Evolutionary conservation across 2,888 invertebrate species (phyloP).

Genomic region (Nemurella pictetii): DNA sequence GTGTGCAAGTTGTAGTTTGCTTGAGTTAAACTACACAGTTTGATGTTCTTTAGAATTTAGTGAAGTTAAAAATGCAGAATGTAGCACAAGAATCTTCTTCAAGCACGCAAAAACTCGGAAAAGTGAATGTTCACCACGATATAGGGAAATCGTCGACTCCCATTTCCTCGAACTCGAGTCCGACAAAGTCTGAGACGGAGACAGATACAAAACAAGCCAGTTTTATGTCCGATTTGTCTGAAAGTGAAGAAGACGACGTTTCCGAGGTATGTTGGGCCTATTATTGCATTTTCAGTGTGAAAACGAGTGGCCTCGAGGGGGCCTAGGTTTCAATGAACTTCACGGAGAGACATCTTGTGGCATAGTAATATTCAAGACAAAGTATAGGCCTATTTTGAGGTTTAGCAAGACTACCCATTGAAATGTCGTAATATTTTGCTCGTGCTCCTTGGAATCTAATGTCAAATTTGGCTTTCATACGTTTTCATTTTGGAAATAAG

Average conservation of each 20-base stretch:
- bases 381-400: slow-evolving; percentile 36
- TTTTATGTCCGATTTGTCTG: slow-evolving; percentile 91
- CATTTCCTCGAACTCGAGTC: slow-evolving; percentile 82
- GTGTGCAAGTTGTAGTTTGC: slow-evolving; percentile 50
- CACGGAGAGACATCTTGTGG: slow-evolving; percentile 69
- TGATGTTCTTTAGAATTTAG: slow-evolving; percentile 58
- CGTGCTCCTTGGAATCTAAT: neutral
- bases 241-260: slow-evolving; percentile 95
- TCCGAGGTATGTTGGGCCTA: slow-evolving; percentile 75
- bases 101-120: slow-evolving; percentile 81
- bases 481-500: neutral
- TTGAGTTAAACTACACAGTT: slow-evolving; percentile 50
- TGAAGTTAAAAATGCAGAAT: slow-evolving; percentile 89
- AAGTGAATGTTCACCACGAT: slow-evolving; percentile 65
- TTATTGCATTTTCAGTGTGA: slow-evolving; percentile 45
- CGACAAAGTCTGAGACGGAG: slow-evolving; percentile 84
- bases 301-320: slow-evolving; percentile 41
- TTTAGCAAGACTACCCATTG: slow-evolving; percentile 10
- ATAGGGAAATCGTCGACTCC: slow-evolving; percentile 70
- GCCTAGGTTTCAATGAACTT: slow-evolving; percentile 57
- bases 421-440: slow-evolving; percentile 10
- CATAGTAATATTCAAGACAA: slow-evolving; percentile 41
- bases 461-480: neutral
- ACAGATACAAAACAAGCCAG: slow-evolving; percentile 84
- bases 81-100: slow-evolving; percentile 74